Conservation (phyloP, 2,113 vertebrate species). For the Rafetus swinhoei region DNA sequence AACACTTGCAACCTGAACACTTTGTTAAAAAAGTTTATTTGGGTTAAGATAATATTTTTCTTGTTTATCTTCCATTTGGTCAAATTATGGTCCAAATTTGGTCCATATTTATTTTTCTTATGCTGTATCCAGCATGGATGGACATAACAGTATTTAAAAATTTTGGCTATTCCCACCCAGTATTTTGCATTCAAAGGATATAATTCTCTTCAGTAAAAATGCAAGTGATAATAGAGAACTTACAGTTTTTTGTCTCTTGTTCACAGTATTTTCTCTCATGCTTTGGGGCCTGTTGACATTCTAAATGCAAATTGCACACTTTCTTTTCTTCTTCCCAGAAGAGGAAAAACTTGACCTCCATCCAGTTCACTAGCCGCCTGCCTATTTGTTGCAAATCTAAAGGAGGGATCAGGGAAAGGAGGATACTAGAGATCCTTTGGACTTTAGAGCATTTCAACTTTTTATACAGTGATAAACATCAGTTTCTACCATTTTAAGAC, state of each 20-base stretch:
- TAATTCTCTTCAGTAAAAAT: background rate
- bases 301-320: background rate
- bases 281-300: background rate
- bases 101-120: background rate
- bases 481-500: background rate
- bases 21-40: background rate
- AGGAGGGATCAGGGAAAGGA: background rate
- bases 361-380: background rate
- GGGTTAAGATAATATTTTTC: background rate
- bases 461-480: accelerated
- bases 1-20: background rate
- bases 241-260: background rate
- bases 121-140: background rate
- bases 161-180: background rate
- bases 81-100: background rate
- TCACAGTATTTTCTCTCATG: background rate
- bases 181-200: background rate
- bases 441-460: background rate
- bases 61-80: background rate
- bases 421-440: background rate
- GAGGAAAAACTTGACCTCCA: background rate
- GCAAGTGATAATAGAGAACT: background rate
- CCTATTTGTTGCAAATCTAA: background rate
- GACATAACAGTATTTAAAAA: background rate
- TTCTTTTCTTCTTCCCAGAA: background rate